A percentile compares a stretch with the other conserved stretches of the same genome.
Evolutionary conservation across 2,888 invertebrate genomes (phyloP).

Genomic region (Lithophane semibrunnea): DNA sequence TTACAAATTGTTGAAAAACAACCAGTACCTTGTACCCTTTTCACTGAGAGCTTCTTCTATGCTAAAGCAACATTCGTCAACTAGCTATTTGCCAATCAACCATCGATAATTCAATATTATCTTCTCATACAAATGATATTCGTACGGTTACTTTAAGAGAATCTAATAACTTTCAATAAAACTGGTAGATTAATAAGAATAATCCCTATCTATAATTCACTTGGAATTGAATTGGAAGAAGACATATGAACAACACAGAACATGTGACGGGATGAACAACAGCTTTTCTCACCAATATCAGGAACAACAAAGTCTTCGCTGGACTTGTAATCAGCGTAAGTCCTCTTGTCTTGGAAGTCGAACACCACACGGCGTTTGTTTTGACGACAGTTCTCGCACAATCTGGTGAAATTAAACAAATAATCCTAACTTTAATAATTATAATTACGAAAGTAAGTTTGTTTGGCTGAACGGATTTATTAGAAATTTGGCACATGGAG

Average conservation of each 20-base stretch:
- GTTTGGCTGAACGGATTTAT: no score
- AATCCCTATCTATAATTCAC: no score
- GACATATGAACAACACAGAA: background rate
- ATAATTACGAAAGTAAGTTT: no score
- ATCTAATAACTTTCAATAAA: background rate
- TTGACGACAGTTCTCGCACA: slow-evolving; percentile 88
- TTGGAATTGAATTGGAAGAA: background rate
- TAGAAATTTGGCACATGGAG: no score
- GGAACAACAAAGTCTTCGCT: slow-evolving; percentile 87
- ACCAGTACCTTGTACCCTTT: no score
- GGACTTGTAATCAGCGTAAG: slow-evolving; percentile 89
- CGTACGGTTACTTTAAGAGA: background rate
- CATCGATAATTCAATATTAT: background rate
- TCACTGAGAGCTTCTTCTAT: no score
- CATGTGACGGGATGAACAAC: background rate
- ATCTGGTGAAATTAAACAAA: slow-evolving; percentile 74
- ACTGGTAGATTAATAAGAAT: background rate
- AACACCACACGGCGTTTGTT: slow-evolving; percentile 88
- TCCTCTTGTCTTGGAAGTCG: slow-evolving; percentile 87
- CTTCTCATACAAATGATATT: background rate
- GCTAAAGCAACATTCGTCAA: no score
- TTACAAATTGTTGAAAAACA: background rate
- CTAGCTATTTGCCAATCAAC: no score
- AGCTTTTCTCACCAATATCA: slow-evolving; percentile 88
- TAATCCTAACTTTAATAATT: no score